phyloP scores from a whole-genome alignment of 2,888 invertebrate species.

The Heliothis peltigera region DNA sequence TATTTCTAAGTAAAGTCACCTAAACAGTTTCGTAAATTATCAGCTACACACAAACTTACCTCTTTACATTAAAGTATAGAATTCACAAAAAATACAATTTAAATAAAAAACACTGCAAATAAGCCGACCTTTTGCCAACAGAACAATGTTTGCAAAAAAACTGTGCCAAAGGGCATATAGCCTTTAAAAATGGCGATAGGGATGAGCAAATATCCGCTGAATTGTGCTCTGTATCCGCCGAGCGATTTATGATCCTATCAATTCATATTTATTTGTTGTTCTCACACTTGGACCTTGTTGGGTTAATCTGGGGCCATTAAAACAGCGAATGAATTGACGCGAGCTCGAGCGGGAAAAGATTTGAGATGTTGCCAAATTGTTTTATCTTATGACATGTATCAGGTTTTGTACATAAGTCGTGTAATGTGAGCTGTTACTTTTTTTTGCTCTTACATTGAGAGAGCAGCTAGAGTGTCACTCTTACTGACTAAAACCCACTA shows the following conservation, averaged over 20 bases:
- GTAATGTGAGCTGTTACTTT: no score
- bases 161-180: constrained; percentile 70
- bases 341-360: constrained; percentile 2
- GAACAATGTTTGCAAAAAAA: constrained; percentile 65
- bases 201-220: constrained; percentile 76
- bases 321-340: constrained; percentile 49
- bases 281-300: constrained; percentile 76
- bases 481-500: no score
- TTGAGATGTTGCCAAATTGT: neutral
- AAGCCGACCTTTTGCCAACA: constrained; percentile 25
- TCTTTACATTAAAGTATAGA: neutral
- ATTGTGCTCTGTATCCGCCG: constrained; percentile 55
- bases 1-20: no score
- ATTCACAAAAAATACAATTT: neutral
- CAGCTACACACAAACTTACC: neutral
- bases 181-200: constrained; percentile 69
- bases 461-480: no score
- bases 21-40: no score
- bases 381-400: no score
- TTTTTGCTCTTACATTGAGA: no score
- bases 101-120: constrained; percentile 28
- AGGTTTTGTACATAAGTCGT: no score
- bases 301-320: constrained; percentile 52
- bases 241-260: constrained; percentile 75
- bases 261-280: constrained; percentile 87